Base-by-base conservation (phyloP, 2,113 vertebrate genomes). In the Chlamydotis undulata region DNA sequence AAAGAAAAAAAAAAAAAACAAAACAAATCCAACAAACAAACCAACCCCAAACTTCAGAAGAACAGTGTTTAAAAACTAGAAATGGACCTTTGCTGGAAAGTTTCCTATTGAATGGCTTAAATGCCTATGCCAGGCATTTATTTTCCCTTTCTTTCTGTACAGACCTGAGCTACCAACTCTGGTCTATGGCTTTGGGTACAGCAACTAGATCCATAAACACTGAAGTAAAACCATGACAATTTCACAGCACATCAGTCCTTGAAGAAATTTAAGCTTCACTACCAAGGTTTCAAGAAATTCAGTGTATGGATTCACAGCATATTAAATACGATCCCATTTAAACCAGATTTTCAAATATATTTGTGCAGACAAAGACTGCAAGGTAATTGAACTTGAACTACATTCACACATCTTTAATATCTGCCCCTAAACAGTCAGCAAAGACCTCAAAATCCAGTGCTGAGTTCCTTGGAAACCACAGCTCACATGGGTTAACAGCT, bases 1-100 rank as follows among this genome's bases (percentile, higher is more conserved):
- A 29, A 16, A 18, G 24, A 8, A 0, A 0, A 3, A 14, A 3
- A 10, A 8, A 19, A 14, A 33, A 28, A 14, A 11, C 10, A 5
- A 14, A 37, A 4, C 33, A 28, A 61, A 29, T 10, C 39, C 39
- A 39, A 39, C 39, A 12, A 39, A 39, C 39, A 11, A 39, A 39
- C 39, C 10, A 39, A 39, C 9, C 37, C 19, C 21, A n/a, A 76
- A 61, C 10, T 29, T n/a, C 4, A 10, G 31, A 57, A 69, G 3
- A 37, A 33, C 2, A 37, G 6, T 12, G 4, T 23, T 64, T 52
- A 18, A 75, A 60, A 79, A 53, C 8, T 4, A 5, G 50, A 74
- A 91, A 45, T 3, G 7, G 14, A 53, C 9, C 24, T 19, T 17
- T 89, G 9, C 8, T 4, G 7, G 10, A 60, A 59, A 33, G 15